phyloP scores from a whole-genome alignment of 2,113 vertebrate species.

The Gallinago media region DNA sequence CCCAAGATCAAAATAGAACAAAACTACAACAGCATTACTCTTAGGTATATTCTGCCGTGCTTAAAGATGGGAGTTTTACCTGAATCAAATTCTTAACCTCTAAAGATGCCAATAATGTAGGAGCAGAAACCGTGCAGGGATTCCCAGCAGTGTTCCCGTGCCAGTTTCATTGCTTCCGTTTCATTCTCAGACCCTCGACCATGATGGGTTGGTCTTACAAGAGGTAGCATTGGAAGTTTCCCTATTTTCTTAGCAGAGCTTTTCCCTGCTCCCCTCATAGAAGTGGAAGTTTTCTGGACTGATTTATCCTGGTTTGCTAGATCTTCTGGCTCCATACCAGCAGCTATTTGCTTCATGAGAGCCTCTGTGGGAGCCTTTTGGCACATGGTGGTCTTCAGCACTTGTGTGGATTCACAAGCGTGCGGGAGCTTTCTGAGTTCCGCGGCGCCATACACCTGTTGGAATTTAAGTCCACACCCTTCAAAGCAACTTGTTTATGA shows the following conservation, averaged over 20 bases:
- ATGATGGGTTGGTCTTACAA: not conserved
- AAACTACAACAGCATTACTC: not conserved
- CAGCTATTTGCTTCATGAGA: constrained; percentile 72
- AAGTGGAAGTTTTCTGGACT: not conserved
- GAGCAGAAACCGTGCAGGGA: constrained; percentile 80
- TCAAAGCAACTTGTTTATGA: not conserved
- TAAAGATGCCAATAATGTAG: constrained; percentile 80
- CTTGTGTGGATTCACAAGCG: no score
- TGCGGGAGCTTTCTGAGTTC: no score
- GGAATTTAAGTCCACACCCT: not conserved
- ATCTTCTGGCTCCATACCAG: constrained; percentile 65
- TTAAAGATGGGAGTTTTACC: constrained; percentile 52
- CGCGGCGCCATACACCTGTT: not conserved
- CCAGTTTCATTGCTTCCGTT: constrained; percentile 73
- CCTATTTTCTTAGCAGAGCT: not conserved
- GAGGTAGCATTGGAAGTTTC: not conserved
- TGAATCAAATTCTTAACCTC: constrained; percentile 65
- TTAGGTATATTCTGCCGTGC: not conserved
- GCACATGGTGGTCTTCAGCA: no score
- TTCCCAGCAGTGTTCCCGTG: constrained; percentile 82
- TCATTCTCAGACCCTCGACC: constrained; percentile 25
- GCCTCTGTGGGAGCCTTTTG: constrained; percentile 76
- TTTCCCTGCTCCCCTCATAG: not conserved
- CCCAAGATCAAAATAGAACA: not conserved
- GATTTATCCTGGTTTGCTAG: not conserved